A percentile compares a stretch with the other conserved stretches of the same genome.
Evolutionary conservation across 2,797 vertebrate genomes (phyloP).

Genomic region (Crax fasciolata): DNA sequence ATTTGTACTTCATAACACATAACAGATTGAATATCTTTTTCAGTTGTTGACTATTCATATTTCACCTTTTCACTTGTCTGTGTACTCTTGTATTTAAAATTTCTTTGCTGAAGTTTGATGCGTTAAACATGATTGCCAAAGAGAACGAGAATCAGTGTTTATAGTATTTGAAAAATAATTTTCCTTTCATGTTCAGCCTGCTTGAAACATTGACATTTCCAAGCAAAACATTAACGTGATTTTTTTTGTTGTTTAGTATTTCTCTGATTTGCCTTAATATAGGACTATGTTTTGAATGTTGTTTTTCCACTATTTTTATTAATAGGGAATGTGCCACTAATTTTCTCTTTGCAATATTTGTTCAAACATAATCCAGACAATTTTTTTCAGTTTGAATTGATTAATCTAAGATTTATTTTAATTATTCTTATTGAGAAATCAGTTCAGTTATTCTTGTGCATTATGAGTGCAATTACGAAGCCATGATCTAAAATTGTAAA

Average conservation of each 20-base stretch:
- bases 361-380: not conserved
- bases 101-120: not conserved
- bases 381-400: not conserved
- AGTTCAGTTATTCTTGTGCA: not conserved
- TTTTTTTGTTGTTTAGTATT: not conserved
- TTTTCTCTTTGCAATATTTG: not conserved
- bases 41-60: not conserved
- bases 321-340: not conserved
- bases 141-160: not conserved
- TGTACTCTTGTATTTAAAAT: not conserved
- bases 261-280: not conserved
- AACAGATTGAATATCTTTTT: not conserved
- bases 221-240: not conserved
- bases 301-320: not conserved
- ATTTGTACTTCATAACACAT: not conserved
- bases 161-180: not conserved
- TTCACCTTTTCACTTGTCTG: not conserved
- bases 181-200: not conserved
- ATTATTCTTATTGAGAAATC: not conserved
- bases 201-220: not conserved
- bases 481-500: not conserved
- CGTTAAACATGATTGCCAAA: not conserved
- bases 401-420: not conserved
- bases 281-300: not conserved
- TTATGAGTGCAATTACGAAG: not conserved